phyloP scores from a whole-genome alignment of 1,140 invertebrate genomes.

The Pemphigus obesinymphae region DNA sequence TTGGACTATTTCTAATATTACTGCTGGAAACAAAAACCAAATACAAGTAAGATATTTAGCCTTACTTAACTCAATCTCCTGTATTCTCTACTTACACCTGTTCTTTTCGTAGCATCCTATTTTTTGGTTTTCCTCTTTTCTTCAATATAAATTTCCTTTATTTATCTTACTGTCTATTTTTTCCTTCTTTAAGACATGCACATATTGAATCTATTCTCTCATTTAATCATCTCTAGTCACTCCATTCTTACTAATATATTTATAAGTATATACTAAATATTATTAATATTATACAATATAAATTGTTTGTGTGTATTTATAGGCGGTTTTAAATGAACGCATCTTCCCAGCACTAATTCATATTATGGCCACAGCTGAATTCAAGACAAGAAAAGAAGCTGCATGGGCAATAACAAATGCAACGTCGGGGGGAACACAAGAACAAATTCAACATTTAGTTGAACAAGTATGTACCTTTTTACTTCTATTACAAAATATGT shows the following conservation, averaged over 20 bases:
- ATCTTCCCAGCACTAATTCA: constrained; percentile 91
- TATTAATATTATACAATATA: neutral
- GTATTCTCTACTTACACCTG: too few species aligned
- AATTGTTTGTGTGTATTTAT: constrained; percentile 41
- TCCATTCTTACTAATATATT: too few species aligned
- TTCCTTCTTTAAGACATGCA: too few species aligned
- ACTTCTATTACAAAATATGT: constrained; percentile 54
- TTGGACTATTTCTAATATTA: constrained; percentile 98
- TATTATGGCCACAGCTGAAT: constrained; percentile 86
- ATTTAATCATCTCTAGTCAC: too few species aligned
- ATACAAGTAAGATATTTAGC: constrained; percentile 65
- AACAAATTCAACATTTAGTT: constrained; percentile 76
- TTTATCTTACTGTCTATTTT: too few species aligned
- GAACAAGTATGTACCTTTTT: constrained; percentile 48
- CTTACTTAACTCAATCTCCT: too few species aligned
- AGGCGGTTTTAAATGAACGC: constrained; percentile 92
- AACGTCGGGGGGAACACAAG: constrained; percentile 87
- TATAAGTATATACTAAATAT: too few species aligned
- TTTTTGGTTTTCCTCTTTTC: too few species aligned
- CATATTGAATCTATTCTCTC: too few species aligned
- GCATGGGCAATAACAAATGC: constrained; percentile 98
- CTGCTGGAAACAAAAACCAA: constrained; percentile 90
- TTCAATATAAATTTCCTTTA: too few species aligned
- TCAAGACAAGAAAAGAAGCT: constrained; percentile 95
- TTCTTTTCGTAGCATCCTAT: too few species aligned